Percentiles rank a stretch among this genome's conserved stretches.
phyloP scores from a whole-genome alignment of 2,113 vertebrate genomes.

The Syngnathoides biaculeatus region DNA sequence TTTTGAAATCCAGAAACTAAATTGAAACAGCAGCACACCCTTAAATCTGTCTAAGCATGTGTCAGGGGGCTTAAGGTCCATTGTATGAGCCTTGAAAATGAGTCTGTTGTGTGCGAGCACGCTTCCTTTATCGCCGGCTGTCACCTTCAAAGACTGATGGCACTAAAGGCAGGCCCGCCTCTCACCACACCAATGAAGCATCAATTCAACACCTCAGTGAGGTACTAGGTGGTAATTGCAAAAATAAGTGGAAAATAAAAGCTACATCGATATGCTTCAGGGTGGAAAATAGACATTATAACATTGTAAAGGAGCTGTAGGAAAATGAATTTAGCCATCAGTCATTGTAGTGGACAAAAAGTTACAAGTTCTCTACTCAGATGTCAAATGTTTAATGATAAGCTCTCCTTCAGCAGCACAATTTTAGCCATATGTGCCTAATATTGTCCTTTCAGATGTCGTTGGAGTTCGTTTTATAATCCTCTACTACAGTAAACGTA shows the following conservation, averaged over 20 bases:
- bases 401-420: not conserved
- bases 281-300: slow-evolving; percentile 1
- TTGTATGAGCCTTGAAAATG: slow-evolving; percentile 5
- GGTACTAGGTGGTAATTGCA: slow-evolving; percentile 20
- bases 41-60: not conserved
- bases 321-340: slow-evolving; percentile 11
- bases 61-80: slow-evolving; percentile 13
- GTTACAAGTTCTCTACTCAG: not conserved
- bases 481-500: too few relatives aligned
- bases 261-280: not conserved
- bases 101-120: slow-evolving; percentile 34
- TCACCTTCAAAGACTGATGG: slow-evolving; percentile 34
- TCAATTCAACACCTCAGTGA: slow-evolving; percentile 14
- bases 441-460: too few relatives aligned
- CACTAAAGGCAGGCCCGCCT: not conserved
- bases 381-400: not conserved
- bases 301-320: slow-evolving; percentile 2
- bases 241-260: slow-evolving; percentile 22
- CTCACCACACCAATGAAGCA: slow-evolving; percentile 3
- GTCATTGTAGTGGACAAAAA: not conserved
- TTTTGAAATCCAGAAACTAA: slow-evolving; percentile 17
- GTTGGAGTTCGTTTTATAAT: not conserved
- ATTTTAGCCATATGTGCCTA: not conserved
- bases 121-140: slow-evolving; percentile 20
- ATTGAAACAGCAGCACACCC: slow-evolving; percentile 6